Evolutionary conservation across 2,888 invertebrate genomes (phyloP), one percentile per base, ranked within the genome.

Genomic region (Smittia aterrima): DNA sequence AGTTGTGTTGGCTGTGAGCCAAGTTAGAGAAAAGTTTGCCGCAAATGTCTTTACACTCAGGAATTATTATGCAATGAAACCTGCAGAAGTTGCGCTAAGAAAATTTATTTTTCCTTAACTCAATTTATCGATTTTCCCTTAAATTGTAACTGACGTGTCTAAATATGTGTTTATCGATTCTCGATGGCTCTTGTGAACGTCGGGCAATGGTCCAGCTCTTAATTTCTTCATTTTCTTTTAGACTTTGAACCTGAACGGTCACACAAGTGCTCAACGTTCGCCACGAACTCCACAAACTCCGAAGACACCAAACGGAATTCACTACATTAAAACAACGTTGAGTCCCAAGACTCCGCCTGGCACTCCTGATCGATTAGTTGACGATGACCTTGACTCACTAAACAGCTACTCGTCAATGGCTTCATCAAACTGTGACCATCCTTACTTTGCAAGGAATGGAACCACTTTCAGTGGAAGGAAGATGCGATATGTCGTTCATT

Each of bases 401-500:
- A 89, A 89, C 79, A 92, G 92, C 80, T 90, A 90, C 80, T 90
- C 90, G 76, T 92, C 92, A 82, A 88, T 88, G 76, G 92, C 91
- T 78, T 91, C 92, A 16, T 83, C 83, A 18, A 54, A 66, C 76
- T 90, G 92, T 79, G 92, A 93, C 81, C 92, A 93, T 80, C 91
- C 92, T 27, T 91, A 90, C 82, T 91, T 92, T 76, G 92, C 92
- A 76, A 82, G 88, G 78, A 89, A 89, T 80, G 89, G 89, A 38
- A 89, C 89, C 53, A 89, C 89, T 9, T 89, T 89, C 78, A 89
- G 89, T 80, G 89, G 88, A 6, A 84, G 89, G 70, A 88, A 87
- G 75, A 89, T 88, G 85, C 90, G 92, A 78, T 94, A 92, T 81
- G 92, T 94, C 75, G 88, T 93, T 67, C 94, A 94, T 81, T 94